Percentiles rank a stretch among this genome's conserved stretches.
Conservation (phyloP, 2,888 invertebrate species). For the Synanthedon vespiformis region DNA sequence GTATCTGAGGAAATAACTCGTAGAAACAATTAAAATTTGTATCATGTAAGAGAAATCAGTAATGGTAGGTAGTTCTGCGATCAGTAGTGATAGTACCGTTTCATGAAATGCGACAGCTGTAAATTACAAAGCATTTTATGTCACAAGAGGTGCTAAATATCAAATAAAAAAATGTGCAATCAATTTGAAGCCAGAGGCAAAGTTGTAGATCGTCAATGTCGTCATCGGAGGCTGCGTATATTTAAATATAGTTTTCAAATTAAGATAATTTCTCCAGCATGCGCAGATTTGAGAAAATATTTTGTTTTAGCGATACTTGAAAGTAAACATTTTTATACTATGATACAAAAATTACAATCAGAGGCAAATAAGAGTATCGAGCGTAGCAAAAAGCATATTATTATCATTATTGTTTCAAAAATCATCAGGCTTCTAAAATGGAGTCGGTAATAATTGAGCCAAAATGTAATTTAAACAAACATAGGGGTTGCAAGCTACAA, state of each 20-base stretch:
- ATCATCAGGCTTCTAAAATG: constrained; percentile 48
- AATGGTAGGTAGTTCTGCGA: background rate
- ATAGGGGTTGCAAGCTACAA: constrained; percentile 11
- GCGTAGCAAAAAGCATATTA: constrained; percentile 45
- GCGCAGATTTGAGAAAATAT: constrained; percentile 36
- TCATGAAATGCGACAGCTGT: constrained; percentile 22
- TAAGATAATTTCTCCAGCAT: constrained; percentile 34
- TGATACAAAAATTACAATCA: constrained; percentile 24
- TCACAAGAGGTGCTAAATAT: constrained; percentile 33
- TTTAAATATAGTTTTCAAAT: background rate
- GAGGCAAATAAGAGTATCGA: constrained; percentile 45
- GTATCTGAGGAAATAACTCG: constrained; percentile 50
- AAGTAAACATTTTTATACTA: constrained; percentile 14
- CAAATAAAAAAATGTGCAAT: constrained; percentile 40
- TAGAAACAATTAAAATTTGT: constrained; percentile 10
- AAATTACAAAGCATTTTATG: constrained; percentile 49
- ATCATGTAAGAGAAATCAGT: background rate
- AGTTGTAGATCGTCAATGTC: constrained; percentile 17
- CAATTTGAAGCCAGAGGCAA: constrained; percentile 58
- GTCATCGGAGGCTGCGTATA: constrained; percentile 8
- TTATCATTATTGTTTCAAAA: constrained; percentile 21
- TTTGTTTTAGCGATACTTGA: background rate
- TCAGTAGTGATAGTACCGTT: background rate
- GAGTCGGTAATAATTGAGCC: constrained; percentile 47
- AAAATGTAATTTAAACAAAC: constrained; percentile 56